phyloP scores from a whole-genome alignment of 2,888 invertebrate species.

The Metallyticus violacea region DNA sequence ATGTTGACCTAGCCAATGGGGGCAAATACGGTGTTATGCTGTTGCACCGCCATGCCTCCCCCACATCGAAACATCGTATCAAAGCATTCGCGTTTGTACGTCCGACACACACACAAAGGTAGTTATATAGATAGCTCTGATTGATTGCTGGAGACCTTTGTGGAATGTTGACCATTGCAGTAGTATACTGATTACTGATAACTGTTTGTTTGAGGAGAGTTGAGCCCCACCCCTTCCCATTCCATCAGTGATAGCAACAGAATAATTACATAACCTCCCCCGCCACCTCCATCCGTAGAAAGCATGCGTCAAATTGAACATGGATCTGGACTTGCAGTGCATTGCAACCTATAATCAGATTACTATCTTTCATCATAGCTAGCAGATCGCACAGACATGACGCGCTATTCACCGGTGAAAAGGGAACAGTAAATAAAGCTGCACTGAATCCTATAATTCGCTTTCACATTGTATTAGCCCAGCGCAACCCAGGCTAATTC shows the following conservation, averaged over 20 bases:
- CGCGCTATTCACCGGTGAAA: slow-evolving; percentile 1
- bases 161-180: slow-evolving; percentile 27
- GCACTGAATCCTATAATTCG: slow-evolving; percentile 17
- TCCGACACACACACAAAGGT: slow-evolving; percentile 21
- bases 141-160: slow-evolving; percentile 25
- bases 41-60: not conserved
- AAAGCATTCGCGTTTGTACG: slow-evolving; percentile 30
- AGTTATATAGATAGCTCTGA: slow-evolving; percentile 25
- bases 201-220: slow-evolving; percentile 22
- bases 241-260: slow-evolving; percentile 18
- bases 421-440: slow-evolving; percentile 13
- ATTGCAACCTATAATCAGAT: slow-evolving; percentile 16
- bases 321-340: not conserved
- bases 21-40: slow-evolving; percentile 20
- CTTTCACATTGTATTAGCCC: slow-evolving; percentile 14
- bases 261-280: slow-evolving; percentile 18
- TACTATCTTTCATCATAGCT: slow-evolving; percentile 17
- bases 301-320: slow-evolving; percentile 14
- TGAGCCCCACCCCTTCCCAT: not conserved
- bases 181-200: slow-evolving; percentile 27
- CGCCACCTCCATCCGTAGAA: not conserved
- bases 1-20: slow-evolving; percentile 18
- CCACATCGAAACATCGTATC: slow-evolving; percentile 18
- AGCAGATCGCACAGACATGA: not conserved
- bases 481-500: slow-evolving; percentile 3